Conservation (phyloP, 1,140 invertebrate genomes). For the Callitettix versicolor region DNA sequence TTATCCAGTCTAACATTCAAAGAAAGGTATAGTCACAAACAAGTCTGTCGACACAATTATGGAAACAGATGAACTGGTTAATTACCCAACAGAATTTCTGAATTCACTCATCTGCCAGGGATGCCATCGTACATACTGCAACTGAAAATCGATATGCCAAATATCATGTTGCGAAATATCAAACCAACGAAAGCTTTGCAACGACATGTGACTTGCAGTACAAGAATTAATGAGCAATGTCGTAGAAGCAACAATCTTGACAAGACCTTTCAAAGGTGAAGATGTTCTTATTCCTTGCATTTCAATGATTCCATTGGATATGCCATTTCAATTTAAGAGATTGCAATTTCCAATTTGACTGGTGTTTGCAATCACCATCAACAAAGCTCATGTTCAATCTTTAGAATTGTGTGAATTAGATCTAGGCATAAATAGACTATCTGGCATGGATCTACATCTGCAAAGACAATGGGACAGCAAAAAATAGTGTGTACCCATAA, state of each 20-base stretch:
- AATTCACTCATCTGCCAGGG: conserved; percentile 29
- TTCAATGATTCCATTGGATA: conserved; percentile 15
- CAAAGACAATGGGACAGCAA: too few species aligned
- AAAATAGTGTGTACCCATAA: too few species aligned
- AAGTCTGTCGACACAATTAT: conserved; percentile 30
- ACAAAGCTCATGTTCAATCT: conserved; percentile 29
- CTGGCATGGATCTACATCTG: too few species aligned
- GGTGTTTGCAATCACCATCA: conserved; percentile 35
- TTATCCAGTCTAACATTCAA: too few species aligned
- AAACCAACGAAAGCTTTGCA: conserved; percentile 33
- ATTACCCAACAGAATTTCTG: conserved; percentile 33
- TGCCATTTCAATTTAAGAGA: conserved; percentile 18
- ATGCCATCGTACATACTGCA: conserved; percentile 29
- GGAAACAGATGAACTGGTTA: conserved; percentile 25
- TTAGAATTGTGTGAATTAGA: too few species aligned
- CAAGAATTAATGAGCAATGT: conserved; percentile 31
- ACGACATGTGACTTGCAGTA: conserved; percentile 33
- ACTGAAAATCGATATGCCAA: conserved; percentile 32
- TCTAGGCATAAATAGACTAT: too few species aligned
- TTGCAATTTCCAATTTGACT: conserved; percentile 29
- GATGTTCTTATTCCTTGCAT: conserved; percentile 16
- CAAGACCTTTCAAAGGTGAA: conserved; percentile 12
- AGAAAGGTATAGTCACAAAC: conserved; percentile 9
- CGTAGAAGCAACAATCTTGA: conserved; percentile 21
- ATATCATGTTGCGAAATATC: conserved; percentile 34